Conservation (phyloP, 1,140 invertebrate species). For the Heliothis subflexa region DNA sequence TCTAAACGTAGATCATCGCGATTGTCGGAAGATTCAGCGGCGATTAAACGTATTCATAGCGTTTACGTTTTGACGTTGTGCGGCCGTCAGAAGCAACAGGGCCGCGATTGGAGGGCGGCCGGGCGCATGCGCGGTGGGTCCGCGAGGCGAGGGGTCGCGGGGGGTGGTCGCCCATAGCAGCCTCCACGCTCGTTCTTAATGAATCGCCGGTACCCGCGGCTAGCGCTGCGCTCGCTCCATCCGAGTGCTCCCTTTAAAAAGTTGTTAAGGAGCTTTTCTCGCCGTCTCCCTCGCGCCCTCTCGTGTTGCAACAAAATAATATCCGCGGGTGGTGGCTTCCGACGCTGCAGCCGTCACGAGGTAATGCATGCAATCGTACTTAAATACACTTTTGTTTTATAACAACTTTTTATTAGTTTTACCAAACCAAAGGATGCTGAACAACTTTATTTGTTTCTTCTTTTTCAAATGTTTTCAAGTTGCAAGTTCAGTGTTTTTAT, state of each 20-base stretch:
- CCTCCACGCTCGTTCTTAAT: conserved; percentile 81
- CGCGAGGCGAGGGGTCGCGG: conserved; percentile 42
- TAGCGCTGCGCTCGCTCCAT: conserved; percentile 72
- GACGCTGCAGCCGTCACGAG: conserved; percentile 62
- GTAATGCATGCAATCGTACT: conserved; percentile 64
- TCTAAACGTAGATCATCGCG: conserved; percentile 69
- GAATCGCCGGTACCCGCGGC: conserved; percentile 82
- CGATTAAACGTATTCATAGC: conserved; percentile 83
- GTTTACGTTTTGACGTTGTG: conserved; percentile 75
- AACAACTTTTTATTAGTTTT: conserved; percentile 48
- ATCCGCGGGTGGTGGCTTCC: conserved; percentile 57
- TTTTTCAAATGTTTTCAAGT: conserved; percentile 10
- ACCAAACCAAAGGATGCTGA: neutral
- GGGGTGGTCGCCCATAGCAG: conserved; percentile 68
- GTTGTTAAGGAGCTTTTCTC: conserved; percentile 67
- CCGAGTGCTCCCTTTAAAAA: conserved; percentile 75
- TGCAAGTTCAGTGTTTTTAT: conserved; percentile 26
- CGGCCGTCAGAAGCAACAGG: conserved; percentile 83
- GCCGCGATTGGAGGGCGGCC: conserved; percentile 68
- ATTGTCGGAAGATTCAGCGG: conserved; percentile 75
- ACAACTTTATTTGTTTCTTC: conserved; percentile 28
- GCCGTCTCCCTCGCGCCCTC: conserved; percentile 76
- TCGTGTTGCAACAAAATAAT: conserved; percentile 64
- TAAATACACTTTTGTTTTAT: conserved; percentile 57
- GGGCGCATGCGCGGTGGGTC: conserved; percentile 66